These are phyloP conservation scores for Solenopsis fugax DNA, from an alignment of 1,140 invertebrate genomes.

Conservation along the genomic window DNA sequence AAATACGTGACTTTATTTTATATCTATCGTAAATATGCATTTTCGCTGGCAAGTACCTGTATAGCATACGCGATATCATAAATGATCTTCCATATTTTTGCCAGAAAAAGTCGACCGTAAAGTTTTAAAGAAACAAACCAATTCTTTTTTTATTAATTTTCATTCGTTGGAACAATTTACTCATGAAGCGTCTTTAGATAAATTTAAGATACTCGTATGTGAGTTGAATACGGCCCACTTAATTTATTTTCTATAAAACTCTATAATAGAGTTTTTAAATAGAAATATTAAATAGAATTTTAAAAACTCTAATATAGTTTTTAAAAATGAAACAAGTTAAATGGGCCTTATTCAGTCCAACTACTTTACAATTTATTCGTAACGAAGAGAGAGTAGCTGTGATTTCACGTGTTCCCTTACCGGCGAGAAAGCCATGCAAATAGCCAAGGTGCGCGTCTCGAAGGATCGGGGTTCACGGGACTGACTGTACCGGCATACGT, in stretches of 20 bases:
- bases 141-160: too few species aligned
- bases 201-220: neutral
- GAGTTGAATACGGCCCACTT: too few species aligned
- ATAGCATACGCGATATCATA: neutral
- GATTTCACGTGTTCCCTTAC: neutral
- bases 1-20: neutral
- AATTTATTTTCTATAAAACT: too few species aligned
- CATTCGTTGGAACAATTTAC: too few species aligned
- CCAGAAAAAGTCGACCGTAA: neutral
- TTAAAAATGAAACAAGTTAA: too few species aligned
- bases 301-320: too few species aligned
- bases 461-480: constrained; percentile 17
- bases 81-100: neutral
- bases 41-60: neutral
- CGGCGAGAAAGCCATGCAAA: neutral
- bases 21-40: neutral
- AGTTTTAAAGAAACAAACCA: neutral
- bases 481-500: constrained; percentile 45
- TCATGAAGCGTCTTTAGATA: neutral
- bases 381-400: neutral
- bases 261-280: too few species aligned
- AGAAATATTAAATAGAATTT: too few species aligned
- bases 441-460: neutral
- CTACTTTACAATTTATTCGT: neutral
- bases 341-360: too few species aligned